Percentiles rank a stretch among this genome's conserved stretches.
These are phyloP conservation scores for Apodemus agrarius DNA, from an alignment of 2,797 vertebrate species.

Conservation along the genomic window DNA sequence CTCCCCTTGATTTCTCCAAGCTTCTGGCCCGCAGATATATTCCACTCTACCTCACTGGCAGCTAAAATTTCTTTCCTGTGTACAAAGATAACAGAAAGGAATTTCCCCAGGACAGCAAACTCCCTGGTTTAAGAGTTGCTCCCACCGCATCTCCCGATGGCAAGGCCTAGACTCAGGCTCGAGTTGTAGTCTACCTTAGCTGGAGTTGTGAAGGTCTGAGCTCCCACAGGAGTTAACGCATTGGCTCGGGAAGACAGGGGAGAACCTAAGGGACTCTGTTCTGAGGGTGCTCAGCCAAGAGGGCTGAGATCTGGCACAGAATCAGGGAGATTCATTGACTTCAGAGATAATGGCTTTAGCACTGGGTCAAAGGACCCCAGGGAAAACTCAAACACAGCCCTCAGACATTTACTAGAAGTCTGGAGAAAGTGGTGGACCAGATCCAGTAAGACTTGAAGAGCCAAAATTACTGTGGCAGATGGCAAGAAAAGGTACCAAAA, in stretches of 20 bases:
- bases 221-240: not conserved
- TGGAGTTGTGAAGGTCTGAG: not conserved
- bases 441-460: conserved; percentile 7
- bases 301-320: not conserved
- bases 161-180: not conserved
- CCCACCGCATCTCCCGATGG: not conserved
- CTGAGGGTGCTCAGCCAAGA: not conserved
- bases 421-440: not conserved
- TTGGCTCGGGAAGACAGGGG: not conserved
- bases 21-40: not conserved
- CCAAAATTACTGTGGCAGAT: not conserved
- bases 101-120: not conserved
- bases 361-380: not conserved
- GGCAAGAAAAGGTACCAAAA: not conserved
- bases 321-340: not conserved
- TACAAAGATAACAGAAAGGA: conserved; percentile 1
- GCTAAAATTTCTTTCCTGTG: conserved; percentile 26
- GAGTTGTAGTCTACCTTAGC: not conserved
- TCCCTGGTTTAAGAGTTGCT: not conserved
- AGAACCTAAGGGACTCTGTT: not conserved
- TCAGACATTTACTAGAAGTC: not conserved
- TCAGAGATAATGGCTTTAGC: not conserved
- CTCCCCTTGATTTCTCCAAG: not conserved
- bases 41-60: not conserved
- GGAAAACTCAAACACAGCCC: not conserved